Percentiles rank a stretch among this genome's conserved stretches.
Conservation (phyloP, 2,113 vertebrate genomes). For the Oreocharis arfaki region DNA sequence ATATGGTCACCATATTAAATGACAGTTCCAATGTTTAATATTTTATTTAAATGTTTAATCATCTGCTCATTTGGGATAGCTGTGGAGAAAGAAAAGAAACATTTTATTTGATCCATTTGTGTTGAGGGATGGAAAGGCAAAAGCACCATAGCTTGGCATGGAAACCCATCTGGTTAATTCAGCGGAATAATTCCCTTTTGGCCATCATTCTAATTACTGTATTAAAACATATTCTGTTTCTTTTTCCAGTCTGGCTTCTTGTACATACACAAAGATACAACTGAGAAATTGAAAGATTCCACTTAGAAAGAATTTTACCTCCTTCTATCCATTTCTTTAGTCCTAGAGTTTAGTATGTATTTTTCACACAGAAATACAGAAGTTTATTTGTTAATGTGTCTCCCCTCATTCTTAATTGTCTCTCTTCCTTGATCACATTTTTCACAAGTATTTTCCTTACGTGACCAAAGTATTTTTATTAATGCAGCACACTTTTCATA, state of each 20-base stretch:
- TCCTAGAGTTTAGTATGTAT: neutral
- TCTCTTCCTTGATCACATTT: neutral
- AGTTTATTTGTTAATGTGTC: neutral
- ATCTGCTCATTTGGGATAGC: conserved; percentile 32
- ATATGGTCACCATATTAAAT: conserved; percentile 41
- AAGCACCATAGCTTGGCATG: neutral
- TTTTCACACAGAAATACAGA: neutral
- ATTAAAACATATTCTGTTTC: conserved; percentile 11
- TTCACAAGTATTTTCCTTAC: neutral
- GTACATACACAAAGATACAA: neutral
- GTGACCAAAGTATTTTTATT: neutral
- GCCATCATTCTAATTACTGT: conserved; percentile 10
- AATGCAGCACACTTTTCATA: neutral
- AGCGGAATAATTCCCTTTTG: conserved; percentile 32
- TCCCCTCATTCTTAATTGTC: neutral
- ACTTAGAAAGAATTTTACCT: neutral
- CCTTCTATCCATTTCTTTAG: neutral
- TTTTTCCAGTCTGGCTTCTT: conserved; percentile 16
- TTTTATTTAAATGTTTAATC: neutral
- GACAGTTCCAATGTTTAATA: neutral
- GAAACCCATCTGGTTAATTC: conserved; percentile 32
- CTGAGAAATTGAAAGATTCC: neutral
- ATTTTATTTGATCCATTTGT: neutral
- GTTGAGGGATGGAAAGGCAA: conserved; percentile 8
- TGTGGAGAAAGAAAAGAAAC: conserved; percentile 1